phyloP scores from a whole-genome alignment of 1,140 invertebrate species.

The Tetramorium alpestre region DNA sequence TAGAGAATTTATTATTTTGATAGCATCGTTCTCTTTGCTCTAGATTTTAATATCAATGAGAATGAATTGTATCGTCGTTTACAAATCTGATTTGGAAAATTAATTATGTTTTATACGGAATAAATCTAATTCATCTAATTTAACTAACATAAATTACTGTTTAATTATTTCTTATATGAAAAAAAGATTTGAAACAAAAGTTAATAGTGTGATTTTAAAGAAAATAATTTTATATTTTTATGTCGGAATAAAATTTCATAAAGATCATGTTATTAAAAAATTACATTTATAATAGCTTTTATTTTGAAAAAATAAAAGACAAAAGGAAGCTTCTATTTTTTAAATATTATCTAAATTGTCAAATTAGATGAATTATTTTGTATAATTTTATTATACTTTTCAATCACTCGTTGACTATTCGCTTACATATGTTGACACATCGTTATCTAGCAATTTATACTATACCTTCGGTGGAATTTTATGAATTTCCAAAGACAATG shows the following conservation, averaged over 20 bases:
- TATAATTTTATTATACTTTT: background rate
- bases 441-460: background rate
- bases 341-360: background rate
- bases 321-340: too few relatives aligned
- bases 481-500: constrained; percentile 40
- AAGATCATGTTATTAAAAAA: background rate
- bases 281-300: background rate
- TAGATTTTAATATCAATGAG: background rate
- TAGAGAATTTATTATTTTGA: constrained; percentile 47
- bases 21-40: background rate
- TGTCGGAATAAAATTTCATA: background rate
- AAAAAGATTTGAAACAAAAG: background rate
- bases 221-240: background rate
- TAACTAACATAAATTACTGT: background rate
- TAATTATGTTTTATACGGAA: background rate
- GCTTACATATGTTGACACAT: background rate
- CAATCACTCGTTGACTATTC: background rate
- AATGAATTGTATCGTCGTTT: background rate
- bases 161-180: background rate
- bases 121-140: constrained; percentile 1
- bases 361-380: background rate
- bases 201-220: background rate
- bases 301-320: background rate
- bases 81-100: constrained; percentile 3
- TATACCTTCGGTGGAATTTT: background rate